Percentiles rank a stretch among this genome's conserved stretches.
These are phyloP conservation scores for Rhinogobius similis DNA, from an alignment of 2,113 vertebrate genomes.

Conservation along the genomic window DNA sequence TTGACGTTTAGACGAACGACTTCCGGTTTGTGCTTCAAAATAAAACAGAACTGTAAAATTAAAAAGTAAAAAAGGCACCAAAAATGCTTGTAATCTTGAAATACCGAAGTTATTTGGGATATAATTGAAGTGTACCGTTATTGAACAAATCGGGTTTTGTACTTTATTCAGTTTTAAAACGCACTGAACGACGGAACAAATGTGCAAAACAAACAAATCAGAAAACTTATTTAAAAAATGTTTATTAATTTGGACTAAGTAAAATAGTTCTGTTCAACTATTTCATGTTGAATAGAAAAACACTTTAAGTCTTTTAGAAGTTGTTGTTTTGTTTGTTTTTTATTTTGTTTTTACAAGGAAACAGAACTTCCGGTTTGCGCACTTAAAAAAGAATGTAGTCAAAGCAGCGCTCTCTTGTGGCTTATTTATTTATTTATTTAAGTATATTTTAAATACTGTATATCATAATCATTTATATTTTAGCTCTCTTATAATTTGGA, in stretches of 20 bases:
- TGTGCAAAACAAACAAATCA: not conserved
- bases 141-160: not conserved
- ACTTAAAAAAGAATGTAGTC: not conserved
- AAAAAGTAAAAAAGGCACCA: not conserved
- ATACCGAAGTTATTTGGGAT: not conserved
- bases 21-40: constrained; percentile 5
- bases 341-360: too few species aligned
- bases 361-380: not conserved
- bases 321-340: too few species aligned
- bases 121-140: not conserved
- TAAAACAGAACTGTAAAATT: constrained; percentile 18
- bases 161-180: not conserved
- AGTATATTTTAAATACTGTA: too few species aligned
- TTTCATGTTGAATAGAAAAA: too few species aligned
- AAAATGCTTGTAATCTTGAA: not conserved
- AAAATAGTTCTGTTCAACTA: too few species aligned
- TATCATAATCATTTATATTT: not conserved
- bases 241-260: too few species aligned
- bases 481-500: not conserved
- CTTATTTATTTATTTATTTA: not conserved
- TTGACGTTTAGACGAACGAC: fast-evolving
- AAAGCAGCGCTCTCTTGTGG: not conserved
- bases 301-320: not conserved
- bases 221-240: too few species aligned
- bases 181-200: not conserved